Conservation (phyloP, 2,113 vertebrate genomes). For the Lynx canadensis region DNA sequence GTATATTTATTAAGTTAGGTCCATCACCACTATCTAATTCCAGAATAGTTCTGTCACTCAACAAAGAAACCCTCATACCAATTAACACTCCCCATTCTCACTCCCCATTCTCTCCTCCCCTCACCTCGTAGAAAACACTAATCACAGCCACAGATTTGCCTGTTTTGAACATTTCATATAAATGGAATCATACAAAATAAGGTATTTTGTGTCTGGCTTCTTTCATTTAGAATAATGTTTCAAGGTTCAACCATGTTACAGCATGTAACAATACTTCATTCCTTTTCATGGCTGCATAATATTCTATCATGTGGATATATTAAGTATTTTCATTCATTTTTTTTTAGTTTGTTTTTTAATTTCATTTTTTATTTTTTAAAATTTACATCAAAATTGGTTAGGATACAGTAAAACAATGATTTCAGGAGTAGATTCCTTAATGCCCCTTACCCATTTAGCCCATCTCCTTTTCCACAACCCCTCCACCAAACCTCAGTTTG, state of each 20-base stretch:
- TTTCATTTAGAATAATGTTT: background rate
- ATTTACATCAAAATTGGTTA: no score
- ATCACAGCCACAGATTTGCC: background rate
- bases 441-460: no score
- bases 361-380: no score
- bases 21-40: background rate
- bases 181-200: background rate
- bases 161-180: background rate
- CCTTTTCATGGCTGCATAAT: background rate
- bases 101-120: background rate
- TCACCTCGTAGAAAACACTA: background rate
- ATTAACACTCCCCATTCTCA: background rate
- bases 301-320: background rate
- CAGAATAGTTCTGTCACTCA: background rate
- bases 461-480: no score
- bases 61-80: background rate
- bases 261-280: background rate
- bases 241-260: background rate
- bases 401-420: no score
- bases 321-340: background rate
- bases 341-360: no score
- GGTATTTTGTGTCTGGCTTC: background rate
- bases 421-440: no score
- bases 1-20: background rate
- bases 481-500: no score